Conservation (phyloP, 2,113 vertebrate species). For the Nesogale talazaci region DNA sequence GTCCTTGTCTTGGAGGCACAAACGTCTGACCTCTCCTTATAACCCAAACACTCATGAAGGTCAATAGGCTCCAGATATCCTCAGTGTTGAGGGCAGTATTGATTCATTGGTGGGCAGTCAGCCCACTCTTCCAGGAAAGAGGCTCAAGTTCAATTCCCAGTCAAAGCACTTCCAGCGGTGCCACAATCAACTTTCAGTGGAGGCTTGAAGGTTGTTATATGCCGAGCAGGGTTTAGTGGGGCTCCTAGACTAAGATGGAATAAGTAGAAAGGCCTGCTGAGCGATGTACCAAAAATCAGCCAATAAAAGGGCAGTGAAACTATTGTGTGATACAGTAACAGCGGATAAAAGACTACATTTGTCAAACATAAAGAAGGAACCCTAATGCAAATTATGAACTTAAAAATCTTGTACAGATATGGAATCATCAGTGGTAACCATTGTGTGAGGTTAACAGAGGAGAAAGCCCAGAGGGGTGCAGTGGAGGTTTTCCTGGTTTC, state of each 20-base stretch:
- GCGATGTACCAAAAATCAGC: background rate
- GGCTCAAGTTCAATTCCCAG: background rate
- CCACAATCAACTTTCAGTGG: background rate
- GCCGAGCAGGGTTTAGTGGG: background rate
- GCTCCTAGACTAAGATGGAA: background rate
- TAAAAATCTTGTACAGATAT: background rate
- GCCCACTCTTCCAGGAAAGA: background rate
- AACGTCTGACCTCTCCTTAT: background rate
- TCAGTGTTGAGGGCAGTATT: background rate
- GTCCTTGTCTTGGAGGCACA: background rate
- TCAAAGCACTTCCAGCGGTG: background rate
- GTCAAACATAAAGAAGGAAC: background rate
- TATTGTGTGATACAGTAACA: background rate
- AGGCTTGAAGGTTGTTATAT: background rate
- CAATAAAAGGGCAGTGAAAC: background rate
- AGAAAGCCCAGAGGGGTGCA: too few species aligned
- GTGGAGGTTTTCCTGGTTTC: too few species aligned
- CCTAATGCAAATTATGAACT: background rate
- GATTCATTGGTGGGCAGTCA: background rate
- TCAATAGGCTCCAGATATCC: background rate
- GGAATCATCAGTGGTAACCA: background rate
- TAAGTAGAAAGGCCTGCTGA: background rate
- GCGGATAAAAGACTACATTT: background rate
- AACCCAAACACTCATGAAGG: background rate
- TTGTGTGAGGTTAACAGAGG: background rate